Conservation (phyloP, 2,113 vertebrate genomes). For the Macrotus californicus region DNA sequence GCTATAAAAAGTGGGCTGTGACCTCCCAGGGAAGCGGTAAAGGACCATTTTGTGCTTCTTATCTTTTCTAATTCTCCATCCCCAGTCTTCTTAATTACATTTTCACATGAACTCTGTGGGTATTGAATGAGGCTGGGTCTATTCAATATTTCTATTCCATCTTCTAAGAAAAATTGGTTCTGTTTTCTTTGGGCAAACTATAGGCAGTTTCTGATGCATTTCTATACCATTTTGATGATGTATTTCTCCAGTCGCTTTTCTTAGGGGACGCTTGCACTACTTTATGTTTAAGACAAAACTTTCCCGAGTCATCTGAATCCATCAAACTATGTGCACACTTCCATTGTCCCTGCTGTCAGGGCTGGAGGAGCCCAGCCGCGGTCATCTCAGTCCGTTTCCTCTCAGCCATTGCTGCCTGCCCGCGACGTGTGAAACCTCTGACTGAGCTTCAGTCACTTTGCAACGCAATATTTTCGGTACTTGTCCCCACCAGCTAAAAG, state of each 20-base stretch:
- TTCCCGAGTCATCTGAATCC: conserved; percentile 40
- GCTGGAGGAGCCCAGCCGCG: not conserved
- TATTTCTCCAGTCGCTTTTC: conserved; percentile 56
- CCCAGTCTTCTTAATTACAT: conserved; percentile 52
- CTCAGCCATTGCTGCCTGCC: not conserved
- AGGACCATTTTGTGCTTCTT: not conserved
- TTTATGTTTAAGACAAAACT: conserved; percentile 43
- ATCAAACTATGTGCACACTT: conserved; percentile 34
- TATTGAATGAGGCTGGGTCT: conserved; percentile 49
- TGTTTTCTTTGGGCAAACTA: conserved; percentile 56
- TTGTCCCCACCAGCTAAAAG: conserved; percentile 38
- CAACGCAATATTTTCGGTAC: conserved; percentile 49
- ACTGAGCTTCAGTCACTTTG: conserved; percentile 31
- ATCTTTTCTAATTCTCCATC: conserved; percentile 9
- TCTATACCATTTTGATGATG: conserved; percentile 30
- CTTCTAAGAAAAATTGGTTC: conserved; percentile 64
- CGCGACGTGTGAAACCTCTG: conserved; percentile 27
- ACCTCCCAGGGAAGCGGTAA: conserved; percentile 44
- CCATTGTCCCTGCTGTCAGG: conserved; percentile 18
- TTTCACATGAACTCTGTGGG: conserved; percentile 39
- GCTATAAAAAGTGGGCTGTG: not conserved
- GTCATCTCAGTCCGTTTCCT: conserved; percentile 33
- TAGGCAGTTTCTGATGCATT: not conserved
- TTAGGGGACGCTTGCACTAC: conserved; percentile 1
- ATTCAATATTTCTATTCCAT: conserved; percentile 56